Percentiles rank a stretch among this genome's conserved stretches.
These are phyloP conservation scores for Hucho hucho DNA, from an alignment of 2,113 vertebrate species.

Conservation along the genomic window DNA sequence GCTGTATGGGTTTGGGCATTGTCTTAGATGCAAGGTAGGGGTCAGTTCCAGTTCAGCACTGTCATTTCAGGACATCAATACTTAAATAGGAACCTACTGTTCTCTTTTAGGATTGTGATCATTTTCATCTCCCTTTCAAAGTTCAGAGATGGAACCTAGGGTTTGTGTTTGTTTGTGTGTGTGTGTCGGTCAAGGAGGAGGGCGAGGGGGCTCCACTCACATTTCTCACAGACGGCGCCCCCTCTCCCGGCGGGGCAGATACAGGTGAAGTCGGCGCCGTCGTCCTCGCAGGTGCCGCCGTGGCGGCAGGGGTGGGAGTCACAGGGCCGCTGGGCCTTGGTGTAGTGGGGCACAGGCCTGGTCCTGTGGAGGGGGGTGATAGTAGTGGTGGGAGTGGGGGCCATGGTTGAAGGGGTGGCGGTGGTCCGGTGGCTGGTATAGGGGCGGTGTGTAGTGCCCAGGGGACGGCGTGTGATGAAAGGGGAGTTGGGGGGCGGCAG, in stretches of 20 bases:
- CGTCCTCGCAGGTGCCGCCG: conserved; percentile 85
- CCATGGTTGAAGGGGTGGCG: conserved; percentile 18
- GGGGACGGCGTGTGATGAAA: conserved; percentile 57
- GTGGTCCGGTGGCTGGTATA: conserved; percentile 40
- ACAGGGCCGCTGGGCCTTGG: conserved; percentile 69
- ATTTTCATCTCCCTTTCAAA: conserved; percentile 20
- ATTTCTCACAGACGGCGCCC: conserved; percentile 84
- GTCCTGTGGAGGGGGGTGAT: not conserved
- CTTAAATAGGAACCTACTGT: not conserved
- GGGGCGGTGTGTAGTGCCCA: conserved; percentile 55
- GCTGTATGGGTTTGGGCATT: not conserved
- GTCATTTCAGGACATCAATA: not conserved
- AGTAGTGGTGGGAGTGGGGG: not conserved
- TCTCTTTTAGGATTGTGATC: not conserved
- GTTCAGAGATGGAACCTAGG: not conserved
- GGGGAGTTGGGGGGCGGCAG: conserved; percentile 46
- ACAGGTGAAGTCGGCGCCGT: conserved; percentile 80
- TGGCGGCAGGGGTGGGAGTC: conserved; percentile 89
- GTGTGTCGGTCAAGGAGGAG: too few species aligned
- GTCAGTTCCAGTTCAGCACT: not conserved
- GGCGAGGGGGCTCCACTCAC: conserved; percentile 60
- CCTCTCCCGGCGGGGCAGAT: conserved; percentile 83
- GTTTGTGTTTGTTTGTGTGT: too few species aligned
- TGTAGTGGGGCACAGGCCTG: conserved; percentile 9
- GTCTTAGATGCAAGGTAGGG: not conserved